These are phyloP conservation scores for Athalia rosae DNA, from an alignment of 2,888 invertebrate genomes.

Conservation along the genomic window DNA sequence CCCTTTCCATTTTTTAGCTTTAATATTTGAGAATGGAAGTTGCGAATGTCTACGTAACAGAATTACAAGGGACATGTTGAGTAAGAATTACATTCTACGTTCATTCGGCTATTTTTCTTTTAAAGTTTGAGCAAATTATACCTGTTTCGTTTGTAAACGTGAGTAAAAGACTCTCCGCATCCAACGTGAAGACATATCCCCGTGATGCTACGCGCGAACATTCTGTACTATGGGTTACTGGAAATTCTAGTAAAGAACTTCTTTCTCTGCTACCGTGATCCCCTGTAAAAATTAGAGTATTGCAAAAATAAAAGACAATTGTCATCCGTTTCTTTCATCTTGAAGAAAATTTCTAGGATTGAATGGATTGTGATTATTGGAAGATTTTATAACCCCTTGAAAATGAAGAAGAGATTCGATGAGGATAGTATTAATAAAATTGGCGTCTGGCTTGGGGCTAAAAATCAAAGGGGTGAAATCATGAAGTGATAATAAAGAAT, in stretches of 20 bases:
- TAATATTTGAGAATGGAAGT: conserved; percentile 84
- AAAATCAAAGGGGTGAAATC: too few relatives aligned
- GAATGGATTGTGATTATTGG: too few relatives aligned
- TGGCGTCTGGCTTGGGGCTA: too few relatives aligned
- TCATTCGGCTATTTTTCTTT: too few relatives aligned
- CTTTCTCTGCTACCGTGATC: conserved; percentile 63
- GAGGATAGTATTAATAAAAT: too few relatives aligned
- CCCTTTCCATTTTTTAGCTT: conserved; percentile 84
- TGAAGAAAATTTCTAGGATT: too few relatives aligned
- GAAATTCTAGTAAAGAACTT: conserved; percentile 79
- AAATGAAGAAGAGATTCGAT: too few relatives aligned
- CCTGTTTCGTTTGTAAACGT: conserved; percentile 80
- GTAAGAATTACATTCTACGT: too few relatives aligned
- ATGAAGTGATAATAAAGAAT: too few relatives aligned
- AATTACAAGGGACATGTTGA: neutral
- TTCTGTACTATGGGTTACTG: conserved; percentile 82
- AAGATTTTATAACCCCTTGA: too few relatives aligned
- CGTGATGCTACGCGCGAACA: conserved; percentile 82
- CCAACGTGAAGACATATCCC: conserved; percentile 83
- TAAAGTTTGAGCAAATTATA: conserved; percentile 53
- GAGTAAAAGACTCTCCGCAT: conserved; percentile 83
- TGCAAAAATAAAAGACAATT: too few relatives aligned
- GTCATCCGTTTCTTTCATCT: too few relatives aligned
- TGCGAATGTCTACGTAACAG: conserved; percentile 79
- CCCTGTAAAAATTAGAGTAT: conserved; percentile 52